phyloP scores from a whole-genome alignment of 2,888 invertebrate species.

The Actias luna region DNA sequence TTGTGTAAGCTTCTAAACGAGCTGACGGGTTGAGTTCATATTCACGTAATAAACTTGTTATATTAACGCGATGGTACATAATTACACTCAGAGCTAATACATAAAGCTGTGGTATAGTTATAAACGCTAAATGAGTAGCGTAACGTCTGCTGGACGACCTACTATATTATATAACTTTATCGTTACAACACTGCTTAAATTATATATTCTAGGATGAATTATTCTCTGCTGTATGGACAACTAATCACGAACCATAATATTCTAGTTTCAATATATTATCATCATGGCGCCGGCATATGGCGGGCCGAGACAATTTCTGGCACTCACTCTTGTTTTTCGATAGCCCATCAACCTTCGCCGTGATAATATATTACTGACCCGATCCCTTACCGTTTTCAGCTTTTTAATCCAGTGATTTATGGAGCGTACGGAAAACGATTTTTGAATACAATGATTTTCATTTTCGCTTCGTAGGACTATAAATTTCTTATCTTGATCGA shows the following conservation, averaged over 20 bases:
- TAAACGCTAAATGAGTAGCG: too few species aligned
- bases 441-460: conserved; percentile 51
- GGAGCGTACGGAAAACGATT: conserved; percentile 44
- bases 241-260: not conserved
- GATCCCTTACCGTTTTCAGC: conserved; percentile 47
- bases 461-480: conserved; percentile 32
- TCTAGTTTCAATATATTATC: conserved; percentile 22
- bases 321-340: conserved; percentile 41
- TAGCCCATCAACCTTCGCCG: conserved; percentile 41
- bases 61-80: too few species aligned
- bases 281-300: conserved; percentile 37
- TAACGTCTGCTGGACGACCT: too few species aligned
- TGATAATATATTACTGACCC: conserved; percentile 57
- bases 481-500: conserved; percentile 24
- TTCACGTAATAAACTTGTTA: too few species aligned
- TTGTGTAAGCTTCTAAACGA: too few species aligned
- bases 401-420: conserved; percentile 64
- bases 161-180: not conserved
- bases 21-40: too few species aligned
- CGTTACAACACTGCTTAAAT: not conserved
- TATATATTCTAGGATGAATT: not conserved
- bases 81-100: too few species aligned
- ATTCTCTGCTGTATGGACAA: not conserved
- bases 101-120: too few species aligned
- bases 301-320: conserved; percentile 39